These are phyloP conservation scores for Muscidifurax raptorellus DNA, from an alignment of 1,140 invertebrate species.

Conservation along the genomic window DNA sequence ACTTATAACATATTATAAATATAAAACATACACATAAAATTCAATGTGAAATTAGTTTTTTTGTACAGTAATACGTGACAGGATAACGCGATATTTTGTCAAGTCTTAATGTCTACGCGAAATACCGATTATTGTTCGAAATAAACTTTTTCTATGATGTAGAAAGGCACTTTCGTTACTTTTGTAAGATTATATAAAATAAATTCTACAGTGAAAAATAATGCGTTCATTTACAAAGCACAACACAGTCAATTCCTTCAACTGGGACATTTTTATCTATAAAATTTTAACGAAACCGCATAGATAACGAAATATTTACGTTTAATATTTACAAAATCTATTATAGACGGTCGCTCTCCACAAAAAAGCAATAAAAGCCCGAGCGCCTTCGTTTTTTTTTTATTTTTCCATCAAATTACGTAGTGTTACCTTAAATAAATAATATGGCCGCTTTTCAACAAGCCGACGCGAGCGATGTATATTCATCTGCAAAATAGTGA, in stretches of 20 bases:
- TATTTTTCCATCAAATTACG: conserved; percentile 31
- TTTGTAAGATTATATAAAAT: conserved; percentile 44
- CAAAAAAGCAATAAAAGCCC: conserved; percentile 25
- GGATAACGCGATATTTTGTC: conserved; percentile 44
- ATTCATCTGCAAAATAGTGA: background rate
- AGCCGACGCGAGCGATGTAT: conserved; percentile 19
- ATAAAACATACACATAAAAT: conserved; percentile 46
- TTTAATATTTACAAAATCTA: conserved; percentile 54
- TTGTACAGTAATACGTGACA: conserved; percentile 50
- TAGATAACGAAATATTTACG: conserved; percentile 50
- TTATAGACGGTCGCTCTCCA: conserved; percentile 28
- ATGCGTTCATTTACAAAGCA: conserved; percentile 55
- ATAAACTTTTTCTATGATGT: conserved; percentile 49
- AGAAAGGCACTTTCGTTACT: conserved; percentile 44
- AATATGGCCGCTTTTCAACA: conserved; percentile 22
- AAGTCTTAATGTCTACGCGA: conserved; percentile 47
- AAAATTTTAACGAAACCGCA: conserved; percentile 40
- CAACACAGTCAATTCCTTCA: conserved; percentile 42
- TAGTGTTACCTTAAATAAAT: conserved; percentile 23
- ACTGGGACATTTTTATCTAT: conserved; percentile 40
- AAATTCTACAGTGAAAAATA: conserved; percentile 39
- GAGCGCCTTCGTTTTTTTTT: conserved; percentile 22
- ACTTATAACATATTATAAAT: conserved; percentile 39
- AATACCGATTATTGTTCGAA: conserved; percentile 43
- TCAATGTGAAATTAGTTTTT: conserved; percentile 48